Percentiles rank a stretch among this genome's conserved stretches.
These are phyloP conservation scores for Hypocryptadius cinnamomeus DNA, from an alignment of 2,113 vertebrate species.

Conservation along the genomic window DNA sequence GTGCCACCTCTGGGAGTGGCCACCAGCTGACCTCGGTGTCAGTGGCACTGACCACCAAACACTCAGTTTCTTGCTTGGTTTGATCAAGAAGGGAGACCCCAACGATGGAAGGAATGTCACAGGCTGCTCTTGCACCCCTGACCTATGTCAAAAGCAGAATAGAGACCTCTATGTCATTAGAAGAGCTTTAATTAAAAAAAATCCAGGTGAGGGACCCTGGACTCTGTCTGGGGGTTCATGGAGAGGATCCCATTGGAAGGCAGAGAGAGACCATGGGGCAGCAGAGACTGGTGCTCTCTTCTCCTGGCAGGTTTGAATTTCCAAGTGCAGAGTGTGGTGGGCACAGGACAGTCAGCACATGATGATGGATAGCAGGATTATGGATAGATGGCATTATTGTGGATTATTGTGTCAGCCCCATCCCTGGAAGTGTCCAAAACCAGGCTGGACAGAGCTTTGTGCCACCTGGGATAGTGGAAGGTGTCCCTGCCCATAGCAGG, in stretches of 20 bases:
- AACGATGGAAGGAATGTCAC: not conserved
- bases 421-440: not conserved
- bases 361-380: not conserved
- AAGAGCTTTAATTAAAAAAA: not conserved
- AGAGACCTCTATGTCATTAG: not conserved
- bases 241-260: not conserved
- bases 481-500: not conserved
- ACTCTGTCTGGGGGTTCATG: not conserved
- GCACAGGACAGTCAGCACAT: not conserved
- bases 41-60: not conserved
- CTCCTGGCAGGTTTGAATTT: not conserved
- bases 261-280: not conserved
- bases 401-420: not conserved
- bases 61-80: not conserved
- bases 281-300: not conserved
- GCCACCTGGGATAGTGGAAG: not conserved
- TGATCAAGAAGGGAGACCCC: not conserved
- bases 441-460: not conserved
- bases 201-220: not conserved
- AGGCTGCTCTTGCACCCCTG: not conserved
- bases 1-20: not conserved
- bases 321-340: not conserved
- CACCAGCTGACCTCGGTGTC: not conserved
- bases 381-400: too few species aligned
- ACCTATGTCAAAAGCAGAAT: not conserved